A percentile compares a stretch with the other conserved stretches of the same genome.
Evolutionary conservation across 2,113 vertebrate genomes (phyloP).

Genomic region (Notothenia coriiceps): DNA sequence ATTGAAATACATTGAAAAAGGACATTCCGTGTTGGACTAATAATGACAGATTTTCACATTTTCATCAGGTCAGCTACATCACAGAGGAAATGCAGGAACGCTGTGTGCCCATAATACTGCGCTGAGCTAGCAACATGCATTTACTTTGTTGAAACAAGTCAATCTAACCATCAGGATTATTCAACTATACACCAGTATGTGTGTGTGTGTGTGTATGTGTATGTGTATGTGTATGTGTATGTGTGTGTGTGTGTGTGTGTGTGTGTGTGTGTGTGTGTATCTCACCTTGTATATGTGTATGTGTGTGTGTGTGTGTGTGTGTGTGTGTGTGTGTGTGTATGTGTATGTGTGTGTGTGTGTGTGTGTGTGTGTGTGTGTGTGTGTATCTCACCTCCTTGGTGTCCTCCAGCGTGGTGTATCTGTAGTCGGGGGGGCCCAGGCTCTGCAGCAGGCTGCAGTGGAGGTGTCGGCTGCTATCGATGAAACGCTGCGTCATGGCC

Average conservation of each 20-base stretch:
- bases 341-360: neutral
- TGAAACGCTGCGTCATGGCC: constrained; percentile 82
- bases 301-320: neutral
- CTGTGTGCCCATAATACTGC: neutral
- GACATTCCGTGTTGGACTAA: too few relatives aligned
- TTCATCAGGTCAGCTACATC: neutral
- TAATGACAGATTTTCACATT: neutral
- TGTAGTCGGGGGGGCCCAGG: constrained; percentile 85
- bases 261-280: too few relatives aligned
- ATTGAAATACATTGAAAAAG: too few relatives aligned
- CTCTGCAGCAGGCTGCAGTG: constrained; percentile 82
- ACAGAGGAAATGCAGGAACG: neutral
- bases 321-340: neutral
- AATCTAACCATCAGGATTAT: neutral
- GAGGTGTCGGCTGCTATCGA: constrained; percentile 81
- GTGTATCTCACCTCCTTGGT: constrained; percentile 84
- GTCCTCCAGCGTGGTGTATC: constrained; percentile 91
- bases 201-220: too few relatives aligned
- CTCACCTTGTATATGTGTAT: too few relatives aligned
- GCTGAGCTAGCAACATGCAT: neutral
- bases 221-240: too few relatives aligned
- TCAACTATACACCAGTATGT: too few relatives aligned
- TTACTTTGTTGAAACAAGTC: neutral
- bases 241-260: too few relatives aligned
- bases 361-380: neutral